Base-by-base conservation (phyloP, 2,888 invertebrate species). In the Tetragonula carbonaria region DNA sequence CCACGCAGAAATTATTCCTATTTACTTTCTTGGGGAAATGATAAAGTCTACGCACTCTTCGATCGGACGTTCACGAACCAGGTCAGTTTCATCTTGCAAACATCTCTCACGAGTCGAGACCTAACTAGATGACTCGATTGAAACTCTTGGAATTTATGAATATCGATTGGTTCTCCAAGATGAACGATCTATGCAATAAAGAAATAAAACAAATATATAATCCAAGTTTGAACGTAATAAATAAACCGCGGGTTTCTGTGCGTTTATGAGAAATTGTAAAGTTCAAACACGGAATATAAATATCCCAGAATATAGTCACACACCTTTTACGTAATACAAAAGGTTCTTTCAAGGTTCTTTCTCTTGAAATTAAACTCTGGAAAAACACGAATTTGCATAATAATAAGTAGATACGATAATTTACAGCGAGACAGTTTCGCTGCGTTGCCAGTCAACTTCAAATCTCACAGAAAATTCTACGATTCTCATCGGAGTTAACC, bases 31-130 rank as follows among this genome's bases (percentile, higher is more conserved):
- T 11, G 55, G 67, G 63, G 76, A 63, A 82, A 76, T 82, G 57
- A 82, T 72, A 72, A 83, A 76, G 68, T 65, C 51, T 28, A n/a
- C 63, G 67, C 84, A 78, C 74, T 82, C n/a, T 82, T n/a, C 71
- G 78, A 78, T 82, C 2, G 74, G 50, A 53, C 77, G 63, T 18
- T 68, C 76, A 28, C 33, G 51, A 84, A 81, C 74, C 71, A 62
- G 83, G 78, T 78, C 84, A 74, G 55, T 23, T 71, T 82, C 33
- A 67, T 84, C 71, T 74, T 55, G 28, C 67, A 67, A 62, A 38
- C 71, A 71, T 74, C 78, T 50, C 13, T 45, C 71, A 67, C 55
- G 50, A 74, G 21, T 23, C 67, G 66, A 82, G 74, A 62, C 21
- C 18, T 21, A 21, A 16, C 23, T n/a, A 45, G 45, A 8, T 23